Evolutionary conservation across 2,113 vertebrate species (phyloP), one percentile per base, ranked within the genome.

Genomic region (Percopsis transmontana): DNA sequence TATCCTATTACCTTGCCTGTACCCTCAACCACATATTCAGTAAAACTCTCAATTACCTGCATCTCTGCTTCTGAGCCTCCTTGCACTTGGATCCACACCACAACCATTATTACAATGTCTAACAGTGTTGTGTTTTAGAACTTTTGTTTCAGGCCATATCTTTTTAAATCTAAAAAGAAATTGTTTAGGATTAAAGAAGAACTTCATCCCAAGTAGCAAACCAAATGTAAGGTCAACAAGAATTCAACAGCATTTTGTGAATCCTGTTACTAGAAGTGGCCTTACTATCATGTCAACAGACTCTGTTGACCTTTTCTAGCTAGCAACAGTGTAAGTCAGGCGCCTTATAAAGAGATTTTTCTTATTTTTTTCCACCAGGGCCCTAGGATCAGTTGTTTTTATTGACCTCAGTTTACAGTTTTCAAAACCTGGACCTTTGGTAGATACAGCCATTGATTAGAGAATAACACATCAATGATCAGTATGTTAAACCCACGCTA

Each of bases 221-320:
- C 24, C 54, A 58, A 60, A 55, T 16, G 6, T 39, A 68, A 77
- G 75, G 70, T 72, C 19, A 23, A 21, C 51, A 53, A 24, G 11
- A 12, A 23, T 69, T 42, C 52, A 33, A 77, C 72, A 56, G 73
- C 74, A 69, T 82, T 77, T 68, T 41, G 70, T 81, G 74, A 80
- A 86, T 84, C 41, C 60, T 48, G 42, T 83, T 83, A n/a, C n/a
- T n/a, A n/a, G n/a, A n/a, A n/a, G n/a, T n/a, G n/a, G n/a, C n/a
- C n/a, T n/a, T 79, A 83, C 77, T 69, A 80, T 76, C 64, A 69
- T 71, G 59, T 50, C 59, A 56, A 75, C 41, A 75, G 63, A 73
- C 76, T 85, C 72, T 50, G 66, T 85, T 71, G 88, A 89, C 82
- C 86, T 90, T 85, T 89, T 59, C 66, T n/a, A 70, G 69, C 66